Evolutionary conservation across 2,797 vertebrate species (phyloP).

Genomic region (Nannoperca obscura): DNA sequence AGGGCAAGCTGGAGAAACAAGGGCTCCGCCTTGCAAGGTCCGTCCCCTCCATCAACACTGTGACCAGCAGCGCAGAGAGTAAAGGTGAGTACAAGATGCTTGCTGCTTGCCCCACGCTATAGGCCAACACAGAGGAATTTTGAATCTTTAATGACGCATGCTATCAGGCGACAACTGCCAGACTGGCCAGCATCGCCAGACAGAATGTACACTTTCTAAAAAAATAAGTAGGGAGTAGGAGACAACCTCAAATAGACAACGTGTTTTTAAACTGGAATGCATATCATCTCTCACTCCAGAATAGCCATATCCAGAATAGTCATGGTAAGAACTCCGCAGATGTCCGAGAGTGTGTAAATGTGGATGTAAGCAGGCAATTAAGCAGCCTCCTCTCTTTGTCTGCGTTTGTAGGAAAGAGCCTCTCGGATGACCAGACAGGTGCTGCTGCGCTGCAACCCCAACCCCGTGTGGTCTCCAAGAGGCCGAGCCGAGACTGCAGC

Average conservation of each 20-base stretch:
- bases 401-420: constrained; percentile 82
- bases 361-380: constrained; percentile 60
- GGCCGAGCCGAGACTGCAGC: constrained; percentile 87
- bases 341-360: constrained; percentile 61
- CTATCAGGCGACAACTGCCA: constrained; percentile 75
- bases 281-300: constrained; percentile 78
- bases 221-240: constrained; percentile 47
- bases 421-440: constrained; percentile 86
- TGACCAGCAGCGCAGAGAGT: constrained; percentile 50
- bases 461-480: constrained; percentile 72
- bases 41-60: constrained; percentile 90
- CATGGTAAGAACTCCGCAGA: constrained; percentile 69
- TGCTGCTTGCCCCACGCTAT: not conserved
- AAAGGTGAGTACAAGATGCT: constrained; percentile 83
- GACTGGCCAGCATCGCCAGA: constrained; percentile 63
- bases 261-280: constrained; percentile 79
- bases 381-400: constrained; percentile 73
- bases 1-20: constrained; percentile 84
- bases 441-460: constrained; percentile 38
- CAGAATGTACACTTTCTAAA: constrained; percentile 79
- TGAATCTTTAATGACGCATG: constrained; percentile 41
- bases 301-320: constrained; percentile 83
- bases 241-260: constrained; percentile 77
- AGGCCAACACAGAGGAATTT: constrained; percentile 11
- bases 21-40: constrained; percentile 92